Evolutionary conservation across 2,113 vertebrate species (phyloP), one percentile per base, ranked within the genome.

Genomic region (Psophia crepitans): DNA sequence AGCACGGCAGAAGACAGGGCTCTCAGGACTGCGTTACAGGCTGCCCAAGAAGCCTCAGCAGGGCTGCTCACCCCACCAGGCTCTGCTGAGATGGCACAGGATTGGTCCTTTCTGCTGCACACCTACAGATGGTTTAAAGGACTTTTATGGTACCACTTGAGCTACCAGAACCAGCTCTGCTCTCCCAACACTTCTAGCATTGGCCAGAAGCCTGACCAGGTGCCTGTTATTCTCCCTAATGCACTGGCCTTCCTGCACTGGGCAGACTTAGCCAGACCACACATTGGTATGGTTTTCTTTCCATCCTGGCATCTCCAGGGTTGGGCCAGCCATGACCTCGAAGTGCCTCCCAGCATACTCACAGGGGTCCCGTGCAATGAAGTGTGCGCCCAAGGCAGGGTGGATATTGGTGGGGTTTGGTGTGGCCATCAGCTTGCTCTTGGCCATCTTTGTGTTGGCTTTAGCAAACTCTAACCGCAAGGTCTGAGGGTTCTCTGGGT

Each of bases 361-460:
- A 99, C 99, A 99, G 98, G 99, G 99, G 98, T 99, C 99, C 98
- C 99, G 99, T 98, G 99, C 99, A 97, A 99, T 99, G 99, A 99
- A 99, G 98, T 99, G 99, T 90, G 99, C 99, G 58, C 99, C 99
- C 96, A 99, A 98, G 98, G 99, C 99, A 49, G 99, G 99, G 99
- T 99, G 99, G 97, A 99, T 98, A 90, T 98, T 99, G 98, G 98
- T 99, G 98, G 99, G 99, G 96, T 99, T 99, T 64, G 99, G 99
- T 49, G 99, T 99, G 73, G 99, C 99, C 99, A 99, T 99, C 98
- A 99, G 98, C 98, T 99, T 99, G 99, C 98, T 99, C 98, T 99
- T 99, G 97, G 99, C 99, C 99, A 99, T 99, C 98, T 99, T 99
- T 97, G 99, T 99, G 98, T 99, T 99, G 98, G 99, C 99, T 98